A percentile compares a stretch with the other conserved stretches of the same genome.
Evolutionary conservation across 2,888 invertebrate species (phyloP).

Genomic region (Stenotaenia linearis): DNA sequence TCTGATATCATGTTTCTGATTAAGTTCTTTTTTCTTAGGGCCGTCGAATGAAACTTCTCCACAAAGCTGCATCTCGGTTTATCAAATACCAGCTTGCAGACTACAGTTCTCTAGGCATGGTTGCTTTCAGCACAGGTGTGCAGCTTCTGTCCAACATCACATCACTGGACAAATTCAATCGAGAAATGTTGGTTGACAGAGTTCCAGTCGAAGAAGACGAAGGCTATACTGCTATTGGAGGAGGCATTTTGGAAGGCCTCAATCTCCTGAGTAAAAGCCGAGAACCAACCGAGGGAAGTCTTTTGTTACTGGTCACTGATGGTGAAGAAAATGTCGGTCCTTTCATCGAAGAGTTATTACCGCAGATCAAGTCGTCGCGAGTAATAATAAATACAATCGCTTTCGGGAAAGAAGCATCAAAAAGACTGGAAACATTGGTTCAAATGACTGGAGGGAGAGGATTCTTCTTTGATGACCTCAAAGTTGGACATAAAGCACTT

Average conservation of each 20-base stretch:
- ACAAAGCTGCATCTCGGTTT: conserved; percentile 40
- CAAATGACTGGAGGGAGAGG: conserved; percentile 38
- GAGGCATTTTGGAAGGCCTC: conserved; percentile 31
- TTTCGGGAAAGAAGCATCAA: conserved; percentile 35
- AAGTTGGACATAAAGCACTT: conserved; percentile 24
- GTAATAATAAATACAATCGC: conserved; percentile 38
- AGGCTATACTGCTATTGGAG: conserved; percentile 37
- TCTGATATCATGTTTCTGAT: no score
- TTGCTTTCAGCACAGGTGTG: conserved; percentile 38
- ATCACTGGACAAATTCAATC: conserved; percentile 1
- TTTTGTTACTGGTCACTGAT: conserved; percentile 34
- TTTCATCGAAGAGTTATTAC: conserved; percentile 37
- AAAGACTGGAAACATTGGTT: conserved; percentile 36
- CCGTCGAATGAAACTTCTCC: conserved; percentile 45
- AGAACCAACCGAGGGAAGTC: conserved; percentile 31
- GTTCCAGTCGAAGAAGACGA: conserved; percentile 39
- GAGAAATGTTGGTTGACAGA: conserved; percentile 35
- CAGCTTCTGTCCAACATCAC: conserved; percentile 33
- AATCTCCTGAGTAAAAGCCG: conserved; percentile 29
- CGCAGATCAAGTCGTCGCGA: conserved; percentile 38
- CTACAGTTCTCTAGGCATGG: conserved; percentile 40
- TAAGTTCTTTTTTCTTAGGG: conserved; percentile 39
- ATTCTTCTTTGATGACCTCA: conserved; percentile 34
- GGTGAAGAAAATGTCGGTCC: conserved; percentile 37
- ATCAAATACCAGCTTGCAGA: conserved; percentile 39